These are phyloP conservation scores for Sisyra nigra DNA, from an alignment of 2,888 invertebrate genomes.

Conservation along the genomic window DNA sequence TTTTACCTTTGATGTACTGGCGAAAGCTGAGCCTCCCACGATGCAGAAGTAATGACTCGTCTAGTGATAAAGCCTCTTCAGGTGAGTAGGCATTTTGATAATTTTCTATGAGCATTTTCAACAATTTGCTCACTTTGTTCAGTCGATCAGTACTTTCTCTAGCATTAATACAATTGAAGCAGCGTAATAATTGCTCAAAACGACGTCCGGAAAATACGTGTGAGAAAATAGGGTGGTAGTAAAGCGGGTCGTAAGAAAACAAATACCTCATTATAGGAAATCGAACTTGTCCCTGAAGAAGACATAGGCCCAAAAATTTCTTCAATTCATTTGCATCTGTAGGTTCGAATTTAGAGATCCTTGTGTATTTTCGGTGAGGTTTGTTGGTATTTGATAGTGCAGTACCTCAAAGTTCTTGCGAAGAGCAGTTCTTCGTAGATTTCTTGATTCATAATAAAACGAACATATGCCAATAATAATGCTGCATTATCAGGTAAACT, in stretches of 20 bases:
- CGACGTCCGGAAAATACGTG: conserved; percentile 8
- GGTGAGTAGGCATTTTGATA: conserved; percentile 10
- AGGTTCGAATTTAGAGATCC: conserved; percentile 10
- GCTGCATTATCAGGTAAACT: conserved; percentile 14
- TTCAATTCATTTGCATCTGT: conserved; percentile 11
- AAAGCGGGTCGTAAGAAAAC: too few relatives aligned
- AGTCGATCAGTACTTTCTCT: not conserved
- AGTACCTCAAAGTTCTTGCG: conserved; percentile 5
- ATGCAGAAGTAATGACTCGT: conserved; percentile 14
- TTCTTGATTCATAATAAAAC: conserved; percentile 13
- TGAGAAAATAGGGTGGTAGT: conserved; percentile 2
- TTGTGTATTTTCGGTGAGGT: too few relatives aligned
- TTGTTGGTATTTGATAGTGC: too few relatives aligned
- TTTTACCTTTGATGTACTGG: conserved; percentile 15
- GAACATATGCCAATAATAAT: conserved; percentile 14
- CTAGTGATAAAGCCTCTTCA: conserved; percentile 13
- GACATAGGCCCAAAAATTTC: conserved; percentile 11
- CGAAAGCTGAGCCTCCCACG: conserved; percentile 13
- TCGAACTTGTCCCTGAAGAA: conserved; percentile 10
- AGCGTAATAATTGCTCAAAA: conserved; percentile 10
- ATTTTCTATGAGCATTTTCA: conserved; percentile 10
- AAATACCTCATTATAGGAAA: conserved; percentile 1
- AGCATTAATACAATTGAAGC: conserved; percentile 9
- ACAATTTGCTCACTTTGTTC: conserved; percentile 9
- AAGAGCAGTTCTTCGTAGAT: conserved; percentile 12